Evolutionary conservation across 1,140 invertebrate species (phyloP).

Genomic region (Diprion similis): DNA sequence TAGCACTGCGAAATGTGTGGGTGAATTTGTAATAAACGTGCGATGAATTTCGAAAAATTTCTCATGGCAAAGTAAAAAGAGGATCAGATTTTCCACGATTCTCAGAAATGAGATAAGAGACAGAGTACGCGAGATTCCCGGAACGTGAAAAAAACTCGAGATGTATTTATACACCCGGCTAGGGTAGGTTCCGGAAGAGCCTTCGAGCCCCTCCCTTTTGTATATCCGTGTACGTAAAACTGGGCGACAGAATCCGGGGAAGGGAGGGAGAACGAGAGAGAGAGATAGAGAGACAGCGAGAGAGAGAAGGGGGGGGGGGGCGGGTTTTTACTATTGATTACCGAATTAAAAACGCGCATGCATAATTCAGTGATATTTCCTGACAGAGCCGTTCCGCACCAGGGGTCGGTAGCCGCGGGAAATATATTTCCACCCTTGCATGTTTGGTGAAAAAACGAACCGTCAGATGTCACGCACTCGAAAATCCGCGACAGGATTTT

Average conservation of each 20-base stretch:
- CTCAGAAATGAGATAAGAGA: no score
- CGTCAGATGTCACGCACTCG: neutral
- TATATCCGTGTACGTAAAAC: conserved; percentile 23
- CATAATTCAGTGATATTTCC: conserved; percentile 50
- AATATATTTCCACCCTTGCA: neutral
- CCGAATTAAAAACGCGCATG: conserved; percentile 58
- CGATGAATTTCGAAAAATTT: no score
- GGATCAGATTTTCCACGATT: no score
- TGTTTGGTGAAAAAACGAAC: neutral
- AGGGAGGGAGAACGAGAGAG: conserved; percentile 19
- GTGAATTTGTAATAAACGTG: no score
- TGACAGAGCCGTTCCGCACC: conserved; percentile 1
- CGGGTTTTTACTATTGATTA: conserved; percentile 57
- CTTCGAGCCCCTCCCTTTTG: conserved; percentile 41
- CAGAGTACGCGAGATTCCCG: neutral
- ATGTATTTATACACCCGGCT: neutral
- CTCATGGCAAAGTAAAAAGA: no score
- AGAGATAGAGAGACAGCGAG: neutral
- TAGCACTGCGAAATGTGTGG: no score
- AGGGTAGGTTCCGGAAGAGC: conserved; percentile 3
- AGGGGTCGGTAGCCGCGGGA: conserved; percentile 3
- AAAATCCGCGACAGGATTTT: neutral
- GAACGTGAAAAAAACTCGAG: neutral
- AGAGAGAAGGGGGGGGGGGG: conserved; percentile 35
- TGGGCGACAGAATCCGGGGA: conserved; percentile 38